phyloP scores from a whole-genome alignment of 2,888 invertebrate genomes.

The Noctua fimbriata region DNA sequence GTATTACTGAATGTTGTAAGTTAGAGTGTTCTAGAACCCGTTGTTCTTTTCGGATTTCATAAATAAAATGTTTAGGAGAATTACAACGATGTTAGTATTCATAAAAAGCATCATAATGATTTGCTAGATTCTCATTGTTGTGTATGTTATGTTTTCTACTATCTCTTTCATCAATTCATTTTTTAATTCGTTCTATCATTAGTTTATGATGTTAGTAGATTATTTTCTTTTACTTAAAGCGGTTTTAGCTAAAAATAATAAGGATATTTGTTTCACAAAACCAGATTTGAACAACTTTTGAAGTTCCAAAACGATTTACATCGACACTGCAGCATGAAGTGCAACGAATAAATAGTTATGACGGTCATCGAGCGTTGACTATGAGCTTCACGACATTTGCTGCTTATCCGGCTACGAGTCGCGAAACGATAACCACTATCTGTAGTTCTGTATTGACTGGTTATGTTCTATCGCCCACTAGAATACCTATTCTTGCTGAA shows the following conservation, averaged over 20 bases:
- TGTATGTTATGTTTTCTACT: neutral
- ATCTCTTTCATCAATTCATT: neutral
- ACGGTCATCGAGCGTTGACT: slow-evolving; percentile 51
- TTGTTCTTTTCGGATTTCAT: neutral
- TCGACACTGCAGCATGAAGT: slow-evolving; percentile 26
- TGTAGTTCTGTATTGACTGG: slow-evolving; percentile 31
- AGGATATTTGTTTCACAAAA: neutral
- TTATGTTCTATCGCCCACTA: slow-evolving; percentile 37
- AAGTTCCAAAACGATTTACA: slow-evolving; percentile 24
- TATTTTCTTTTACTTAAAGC: too few relatives aligned
- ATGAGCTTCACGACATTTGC: slow-evolving; percentile 42
- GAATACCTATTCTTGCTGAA: slow-evolving; percentile 12
- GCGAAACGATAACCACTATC: slow-evolving; percentile 53
- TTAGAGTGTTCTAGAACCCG: neutral
- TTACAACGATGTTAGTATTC: too few relatives aligned
- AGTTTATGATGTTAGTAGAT: too few relatives aligned
- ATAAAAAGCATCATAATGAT: neutral
- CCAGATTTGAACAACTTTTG: neutral
- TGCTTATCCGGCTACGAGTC: slow-evolving; percentile 55
- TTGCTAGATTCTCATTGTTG: neutral
- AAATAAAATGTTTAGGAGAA: neutral
- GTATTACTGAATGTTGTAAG: neutral
- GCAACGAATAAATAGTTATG: slow-evolving; percentile 63
- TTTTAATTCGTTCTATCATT: neutral
- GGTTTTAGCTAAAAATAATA: neutral